A percentile compares a stretch with the other conserved stretches of the same genome.
Evolutionary conservation across 2,797 vertebrate species (phyloP).

Genomic region (Anisognathus igniventris): DNA sequence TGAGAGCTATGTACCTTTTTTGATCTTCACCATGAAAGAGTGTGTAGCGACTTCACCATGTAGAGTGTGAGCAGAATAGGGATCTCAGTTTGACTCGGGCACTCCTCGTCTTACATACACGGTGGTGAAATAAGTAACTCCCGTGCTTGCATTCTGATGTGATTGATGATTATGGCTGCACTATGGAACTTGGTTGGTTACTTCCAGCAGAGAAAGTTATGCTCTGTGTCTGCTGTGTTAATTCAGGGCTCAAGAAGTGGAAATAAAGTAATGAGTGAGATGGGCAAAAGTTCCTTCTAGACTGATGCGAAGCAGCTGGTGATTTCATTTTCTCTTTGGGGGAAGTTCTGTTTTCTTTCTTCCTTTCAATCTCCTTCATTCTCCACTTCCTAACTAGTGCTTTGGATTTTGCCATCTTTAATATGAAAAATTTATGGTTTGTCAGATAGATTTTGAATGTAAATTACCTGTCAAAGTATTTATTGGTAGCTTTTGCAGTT

Average conservation of each 20-base stretch:
- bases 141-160: fast-evolving
- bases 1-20: background rate
- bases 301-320: background rate
- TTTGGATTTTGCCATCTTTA: background rate
- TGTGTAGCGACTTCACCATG: no score
- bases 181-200: background rate
- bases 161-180: background rate
- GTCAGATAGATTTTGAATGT: background rate
- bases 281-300: background rate
- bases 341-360: background rate
- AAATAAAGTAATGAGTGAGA: background rate
- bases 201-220: background rate
- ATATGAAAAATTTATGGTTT: background rate
- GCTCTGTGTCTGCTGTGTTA: background rate
- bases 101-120: background rate
- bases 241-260: background rate
- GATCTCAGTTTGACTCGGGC: background rate
- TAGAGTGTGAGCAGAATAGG: background rate
- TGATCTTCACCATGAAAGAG: background rate
- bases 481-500: background rate
- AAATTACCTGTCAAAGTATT: background rate
- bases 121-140: background rate
- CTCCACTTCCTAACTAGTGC: background rate
- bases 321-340: background rate
- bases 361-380: background rate